A percentile compares a stretch with the other conserved stretches of the same genome.
Evolutionary conservation across 2,797 vertebrate species (phyloP).

Genomic region (Geotrypetes seraphini): DNA sequence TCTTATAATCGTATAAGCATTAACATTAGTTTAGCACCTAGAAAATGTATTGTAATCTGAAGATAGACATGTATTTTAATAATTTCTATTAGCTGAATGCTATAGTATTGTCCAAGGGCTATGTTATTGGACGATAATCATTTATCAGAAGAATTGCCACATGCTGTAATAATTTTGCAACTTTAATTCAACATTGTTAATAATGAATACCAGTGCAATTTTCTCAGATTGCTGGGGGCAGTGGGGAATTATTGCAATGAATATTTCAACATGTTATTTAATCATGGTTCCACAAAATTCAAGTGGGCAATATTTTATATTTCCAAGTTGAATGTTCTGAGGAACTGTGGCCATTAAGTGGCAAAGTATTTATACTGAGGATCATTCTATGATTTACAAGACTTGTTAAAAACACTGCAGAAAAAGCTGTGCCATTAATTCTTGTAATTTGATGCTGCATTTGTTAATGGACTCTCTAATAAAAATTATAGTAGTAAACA

Average conservation of each 20-base stretch:
- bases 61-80: constrained; percentile 66
- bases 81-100: constrained; percentile 81
- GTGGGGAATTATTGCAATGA: constrained; percentile 93
- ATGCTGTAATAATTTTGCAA: constrained; percentile 71
- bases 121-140: constrained; percentile 87
- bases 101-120: constrained; percentile 77
- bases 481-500: constrained; percentile 63
- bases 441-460: constrained; percentile 86
- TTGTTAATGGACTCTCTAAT: constrained; percentile 82
- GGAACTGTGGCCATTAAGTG: constrained; percentile 84
- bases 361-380: constrained; percentile 75
- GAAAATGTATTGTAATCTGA: constrained; percentile 47
- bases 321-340: constrained; percentile 72
- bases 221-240: constrained; percentile 84
- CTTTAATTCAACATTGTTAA: constrained; percentile 96
- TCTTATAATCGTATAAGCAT: too few relatives aligned
- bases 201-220: constrained; percentile 98
- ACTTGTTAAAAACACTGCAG: constrained; percentile 91
- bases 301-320: constrained; percentile 79
- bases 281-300: constrained; percentile 81
- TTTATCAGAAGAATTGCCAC: constrained; percentile 96
- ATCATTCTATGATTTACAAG: constrained; percentile 89
- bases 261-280: constrained; percentile 99
- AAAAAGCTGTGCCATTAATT: constrained; percentile 82
- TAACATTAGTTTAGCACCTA: constrained; percentile 26